phyloP scores from a whole-genome alignment of 2,113 vertebrate genomes.

The Pygoscelis antarcticus region DNA sequence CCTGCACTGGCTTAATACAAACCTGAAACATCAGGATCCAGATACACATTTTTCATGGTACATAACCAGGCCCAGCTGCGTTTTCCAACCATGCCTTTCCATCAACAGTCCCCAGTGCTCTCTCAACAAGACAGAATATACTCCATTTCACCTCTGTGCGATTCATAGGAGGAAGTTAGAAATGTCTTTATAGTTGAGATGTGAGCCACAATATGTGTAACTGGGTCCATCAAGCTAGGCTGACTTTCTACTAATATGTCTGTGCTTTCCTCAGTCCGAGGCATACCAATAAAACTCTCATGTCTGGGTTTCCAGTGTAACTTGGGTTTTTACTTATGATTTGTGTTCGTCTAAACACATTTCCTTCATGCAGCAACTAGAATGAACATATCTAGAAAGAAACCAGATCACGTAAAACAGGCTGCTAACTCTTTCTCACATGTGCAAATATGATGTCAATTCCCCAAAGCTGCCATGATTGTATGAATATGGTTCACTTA shows the following conservation, averaged over 20 bases:
- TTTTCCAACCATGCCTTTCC: not conserved
- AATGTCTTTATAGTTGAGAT: not conserved
- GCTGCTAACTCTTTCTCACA: constrained; percentile 55
- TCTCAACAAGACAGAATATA: not conserved
- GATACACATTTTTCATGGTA: not conserved
- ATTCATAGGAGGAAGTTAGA: not conserved
- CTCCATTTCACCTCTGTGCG: not conserved
- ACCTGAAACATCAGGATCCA: not conserved
- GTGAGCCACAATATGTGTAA: not conserved
- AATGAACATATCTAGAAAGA: constrained; percentile 32
- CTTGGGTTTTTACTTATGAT: not conserved
- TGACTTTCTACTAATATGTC: not conserved
- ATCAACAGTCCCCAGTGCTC: not conserved
- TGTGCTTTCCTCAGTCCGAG: not conserved
- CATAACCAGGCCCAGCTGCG: not conserved
- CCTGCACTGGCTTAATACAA: not conserved
- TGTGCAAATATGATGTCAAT: constrained; percentile 33
- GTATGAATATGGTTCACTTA: not conserved
- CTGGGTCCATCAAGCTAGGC: not conserved
- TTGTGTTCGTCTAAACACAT: not conserved
- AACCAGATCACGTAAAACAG: constrained; percentile 38
- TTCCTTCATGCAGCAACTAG: constrained; percentile 49
- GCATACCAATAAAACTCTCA: not conserved
- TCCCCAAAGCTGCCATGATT: constrained; percentile 63
- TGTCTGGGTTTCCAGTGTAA: not conserved